A percentile compares a stretch with the other conserved stretches of the same genome.
Conservation (phyloP, 2,113 vertebrate genomes). For the Rhinopithecus roxellana region DNA sequence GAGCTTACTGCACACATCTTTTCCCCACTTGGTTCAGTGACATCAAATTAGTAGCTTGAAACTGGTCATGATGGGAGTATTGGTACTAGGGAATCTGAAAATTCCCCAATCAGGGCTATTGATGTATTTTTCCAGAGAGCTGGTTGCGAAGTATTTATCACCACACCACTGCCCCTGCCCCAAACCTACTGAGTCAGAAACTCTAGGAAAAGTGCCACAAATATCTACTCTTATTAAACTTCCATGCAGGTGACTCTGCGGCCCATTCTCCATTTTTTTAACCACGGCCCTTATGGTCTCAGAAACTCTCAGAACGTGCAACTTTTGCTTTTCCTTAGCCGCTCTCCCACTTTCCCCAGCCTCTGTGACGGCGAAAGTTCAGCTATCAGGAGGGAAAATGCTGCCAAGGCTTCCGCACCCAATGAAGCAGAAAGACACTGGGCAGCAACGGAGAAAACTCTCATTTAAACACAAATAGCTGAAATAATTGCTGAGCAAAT, state of each 20-base stretch:
- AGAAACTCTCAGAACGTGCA: background rate
- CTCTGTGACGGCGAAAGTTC: background rate
- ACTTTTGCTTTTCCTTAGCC: background rate
- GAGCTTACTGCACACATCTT: background rate
- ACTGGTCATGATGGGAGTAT: background rate
- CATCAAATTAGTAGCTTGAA: background rate
- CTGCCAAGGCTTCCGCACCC: conserved; percentile 24
- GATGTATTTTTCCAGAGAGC: background rate
- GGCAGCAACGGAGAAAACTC: background rate
- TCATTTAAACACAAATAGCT: conserved; percentile 71
- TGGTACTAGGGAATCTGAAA: background rate
- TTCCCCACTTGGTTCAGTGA: background rate
- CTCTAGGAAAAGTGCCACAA: background rate
- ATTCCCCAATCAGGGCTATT: background rate
- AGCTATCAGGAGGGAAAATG: background rate
- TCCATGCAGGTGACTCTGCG: background rate
- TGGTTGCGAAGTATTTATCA: background rate
- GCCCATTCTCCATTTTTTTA: background rate
- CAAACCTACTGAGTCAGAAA: background rate
- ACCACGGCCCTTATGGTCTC: background rate
- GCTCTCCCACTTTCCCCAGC: background rate
- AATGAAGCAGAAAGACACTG: conserved; percentile 66
- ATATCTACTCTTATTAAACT: background rate
- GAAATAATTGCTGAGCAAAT: conserved; percentile 74
- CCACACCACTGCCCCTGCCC: too few relatives aligned